Percentiles rank a stretch among this genome's conserved stretches.
Evolutionary conservation across 1,140 invertebrate genomes (phyloP).

Genomic region (Drosophila pandora): DNA sequence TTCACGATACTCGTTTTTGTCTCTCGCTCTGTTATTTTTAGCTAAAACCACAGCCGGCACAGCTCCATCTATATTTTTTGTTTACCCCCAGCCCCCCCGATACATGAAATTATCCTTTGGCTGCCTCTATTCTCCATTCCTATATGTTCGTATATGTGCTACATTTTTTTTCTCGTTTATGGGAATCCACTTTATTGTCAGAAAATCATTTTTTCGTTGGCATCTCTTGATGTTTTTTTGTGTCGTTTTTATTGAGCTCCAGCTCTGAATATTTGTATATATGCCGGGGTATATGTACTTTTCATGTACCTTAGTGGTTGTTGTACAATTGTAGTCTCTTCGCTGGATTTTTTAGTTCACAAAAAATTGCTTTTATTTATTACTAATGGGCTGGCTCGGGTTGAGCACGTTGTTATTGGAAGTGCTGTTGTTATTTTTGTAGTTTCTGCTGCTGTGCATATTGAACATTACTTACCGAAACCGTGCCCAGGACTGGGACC

Average conservation of each 20-base stretch:
- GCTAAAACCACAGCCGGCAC: constrained; percentile 57
- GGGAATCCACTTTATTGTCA: constrained; percentile 60
- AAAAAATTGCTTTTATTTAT: constrained; percentile 60
- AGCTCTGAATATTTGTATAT: constrained; percentile 27
- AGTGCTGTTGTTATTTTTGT: constrained; percentile 9
- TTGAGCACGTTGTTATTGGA: constrained; percentile 10
- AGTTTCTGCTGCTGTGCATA: constrained; percentile 13
- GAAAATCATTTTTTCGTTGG: constrained; percentile 58
- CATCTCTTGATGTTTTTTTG: constrained; percentile 34
- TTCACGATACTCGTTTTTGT: constrained; percentile 45
- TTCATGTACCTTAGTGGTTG: constrained; percentile 6
- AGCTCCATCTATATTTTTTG: neutral
- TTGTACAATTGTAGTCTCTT: constrained; percentile 33
- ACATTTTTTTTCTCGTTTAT: constrained; percentile 31
- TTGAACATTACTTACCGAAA: constrained; percentile 47
- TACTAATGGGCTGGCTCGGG: constrained; percentile 52
- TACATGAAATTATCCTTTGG: constrained; percentile 55
- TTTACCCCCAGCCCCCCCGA: neutral
- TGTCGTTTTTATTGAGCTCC: constrained; percentile 41
- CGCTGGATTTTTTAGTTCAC: constrained; percentile 18
- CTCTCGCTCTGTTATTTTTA: constrained; percentile 56
- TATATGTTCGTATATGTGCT: constrained; percentile 10
- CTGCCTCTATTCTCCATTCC: constrained; percentile 22
- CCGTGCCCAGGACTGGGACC: constrained; percentile 2
- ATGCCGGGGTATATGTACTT: constrained; percentile 3